phyloP scores from a whole-genome alignment of 2,888 invertebrate species.

The Thecocarcelia acutangulata region DNA sequence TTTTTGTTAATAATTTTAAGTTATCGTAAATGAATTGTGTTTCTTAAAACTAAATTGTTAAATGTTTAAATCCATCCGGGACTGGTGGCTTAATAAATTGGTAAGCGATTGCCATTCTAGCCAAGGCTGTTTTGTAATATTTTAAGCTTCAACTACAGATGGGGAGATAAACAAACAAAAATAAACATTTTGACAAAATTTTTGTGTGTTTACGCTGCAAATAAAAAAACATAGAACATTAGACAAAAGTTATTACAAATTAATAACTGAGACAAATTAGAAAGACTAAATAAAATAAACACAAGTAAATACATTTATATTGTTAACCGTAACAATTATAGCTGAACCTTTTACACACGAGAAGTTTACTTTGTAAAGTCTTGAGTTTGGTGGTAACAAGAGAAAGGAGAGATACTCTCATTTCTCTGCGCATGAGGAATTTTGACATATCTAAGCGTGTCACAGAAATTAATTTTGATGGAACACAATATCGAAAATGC shows the following conservation, averaged over 20 bases:
- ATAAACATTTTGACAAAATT: conserved; percentile 54
- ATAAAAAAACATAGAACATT: conserved; percentile 66
- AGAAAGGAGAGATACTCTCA: too few relatives aligned
- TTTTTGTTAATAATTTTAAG: conserved; percentile 43
- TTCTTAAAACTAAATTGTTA: conserved; percentile 39
- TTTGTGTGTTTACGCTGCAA: conserved; percentile 78
- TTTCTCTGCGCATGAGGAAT: too few relatives aligned
- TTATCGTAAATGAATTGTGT: conserved; percentile 33
- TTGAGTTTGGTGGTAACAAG: too few relatives aligned
- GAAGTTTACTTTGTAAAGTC: too few relatives aligned
- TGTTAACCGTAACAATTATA: too few relatives aligned
- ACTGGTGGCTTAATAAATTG: too few relatives aligned
- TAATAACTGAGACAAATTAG: neutral
- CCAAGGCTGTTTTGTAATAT: conserved; percentile 59
- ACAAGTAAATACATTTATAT: too few relatives aligned
- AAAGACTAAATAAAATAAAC: too few relatives aligned
- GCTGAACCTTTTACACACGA: too few relatives aligned
- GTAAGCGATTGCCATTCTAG: conserved; percentile 3
- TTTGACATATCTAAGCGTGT: too few relatives aligned
- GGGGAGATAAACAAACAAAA: conserved; percentile 59
- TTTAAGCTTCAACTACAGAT: conserved; percentile 69
- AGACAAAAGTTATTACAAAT: conserved; percentile 27
- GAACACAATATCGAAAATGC: too few relatives aligned
- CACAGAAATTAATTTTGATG: too few relatives aligned
- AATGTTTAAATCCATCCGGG: conserved; percentile 26